Conservation (phyloP, 1,140 invertebrate species). For the Aradophagus sp. region DNA sequence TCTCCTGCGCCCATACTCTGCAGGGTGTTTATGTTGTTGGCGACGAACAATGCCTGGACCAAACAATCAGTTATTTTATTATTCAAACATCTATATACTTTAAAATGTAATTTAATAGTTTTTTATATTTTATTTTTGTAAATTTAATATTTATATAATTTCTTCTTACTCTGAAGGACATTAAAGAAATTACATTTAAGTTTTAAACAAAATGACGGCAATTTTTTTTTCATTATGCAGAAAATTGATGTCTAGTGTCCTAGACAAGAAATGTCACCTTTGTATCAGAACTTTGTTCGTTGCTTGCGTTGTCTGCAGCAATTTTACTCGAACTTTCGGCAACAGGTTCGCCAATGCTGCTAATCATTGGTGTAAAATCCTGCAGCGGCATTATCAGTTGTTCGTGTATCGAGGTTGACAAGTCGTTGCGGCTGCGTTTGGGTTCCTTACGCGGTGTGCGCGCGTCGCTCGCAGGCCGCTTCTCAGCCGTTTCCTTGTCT, state of each 20-base stretch:
- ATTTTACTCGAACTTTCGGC: slow-evolving; percentile 61
- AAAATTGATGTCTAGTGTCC: neutral
- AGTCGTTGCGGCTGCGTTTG: slow-evolving; percentile 77
- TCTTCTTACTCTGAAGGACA: too few species aligned
- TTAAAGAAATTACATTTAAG: too few species aligned
- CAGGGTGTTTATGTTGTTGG: slow-evolving; percentile 76
- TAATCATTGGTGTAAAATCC: slow-evolving; percentile 68
- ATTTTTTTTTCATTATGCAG: too few species aligned
- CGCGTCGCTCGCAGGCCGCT: slow-evolving; percentile 1
- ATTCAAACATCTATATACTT: too few species aligned
- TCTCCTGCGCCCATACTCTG: slow-evolving; percentile 85
- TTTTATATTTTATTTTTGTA: too few species aligned
- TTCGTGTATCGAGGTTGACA: slow-evolving; percentile 80
- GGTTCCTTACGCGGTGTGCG: slow-evolving; percentile 14
- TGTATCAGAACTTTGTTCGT: slow-evolving; percentile 62
- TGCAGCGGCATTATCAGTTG: slow-evolving; percentile 80
- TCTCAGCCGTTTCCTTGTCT: slow-evolving; percentile 59
- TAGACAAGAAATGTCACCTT: slow-evolving; percentile 59
- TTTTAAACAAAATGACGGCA: too few species aligned
- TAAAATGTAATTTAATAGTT: too few species aligned
- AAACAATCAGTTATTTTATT: too few species aligned
- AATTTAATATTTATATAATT: too few species aligned
- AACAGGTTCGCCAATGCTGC: slow-evolving; percentile 54
- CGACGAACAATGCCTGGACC: slow-evolving; percentile 72
- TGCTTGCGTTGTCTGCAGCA: slow-evolving; percentile 49